Evolutionary conservation across 2,888 invertebrate genomes (phyloP).

Genomic region (Campoplex capitator): DNA sequence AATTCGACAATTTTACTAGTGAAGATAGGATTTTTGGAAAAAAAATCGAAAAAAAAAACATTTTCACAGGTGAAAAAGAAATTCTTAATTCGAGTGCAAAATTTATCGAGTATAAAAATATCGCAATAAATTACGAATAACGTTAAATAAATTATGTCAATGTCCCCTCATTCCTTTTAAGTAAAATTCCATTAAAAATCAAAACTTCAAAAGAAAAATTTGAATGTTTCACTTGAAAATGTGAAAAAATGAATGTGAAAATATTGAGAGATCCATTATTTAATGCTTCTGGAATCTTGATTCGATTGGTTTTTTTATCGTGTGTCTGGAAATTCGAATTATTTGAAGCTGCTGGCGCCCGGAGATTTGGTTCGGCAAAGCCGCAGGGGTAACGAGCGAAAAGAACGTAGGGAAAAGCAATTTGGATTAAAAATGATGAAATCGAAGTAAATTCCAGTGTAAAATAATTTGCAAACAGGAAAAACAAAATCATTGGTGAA

Average conservation of each 20-base stretch:
- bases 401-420: neutral
- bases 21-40: too few relatives aligned
- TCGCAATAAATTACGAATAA: neutral
- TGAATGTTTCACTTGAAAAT: neutral
- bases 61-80: neutral
- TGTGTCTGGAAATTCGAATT: conserved; percentile 14
- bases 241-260: neutral
- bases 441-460: neutral
- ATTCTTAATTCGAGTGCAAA: neutral
- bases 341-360: conserved; percentile 71
- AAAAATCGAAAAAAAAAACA: neutral
- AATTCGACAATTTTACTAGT: too few relatives aligned
- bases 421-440: neutral
- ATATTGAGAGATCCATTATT: neutral
- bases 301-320: neutral
- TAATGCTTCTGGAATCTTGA: neutral
- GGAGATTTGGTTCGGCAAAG: conserved; percentile 44
- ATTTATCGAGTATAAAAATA: neutral
- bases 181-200: too few relatives aligned
- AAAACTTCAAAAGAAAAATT: neutral
- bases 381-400: neutral
- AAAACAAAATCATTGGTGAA: neutral
- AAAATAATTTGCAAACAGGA: neutral
- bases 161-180: too few relatives aligned
- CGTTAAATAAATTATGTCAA: too few relatives aligned